Evolutionary conservation across 2,888 invertebrate species (phyloP), one percentile per base, ranked within the genome.

Genomic region (Eledone cirrhosa): DNA sequence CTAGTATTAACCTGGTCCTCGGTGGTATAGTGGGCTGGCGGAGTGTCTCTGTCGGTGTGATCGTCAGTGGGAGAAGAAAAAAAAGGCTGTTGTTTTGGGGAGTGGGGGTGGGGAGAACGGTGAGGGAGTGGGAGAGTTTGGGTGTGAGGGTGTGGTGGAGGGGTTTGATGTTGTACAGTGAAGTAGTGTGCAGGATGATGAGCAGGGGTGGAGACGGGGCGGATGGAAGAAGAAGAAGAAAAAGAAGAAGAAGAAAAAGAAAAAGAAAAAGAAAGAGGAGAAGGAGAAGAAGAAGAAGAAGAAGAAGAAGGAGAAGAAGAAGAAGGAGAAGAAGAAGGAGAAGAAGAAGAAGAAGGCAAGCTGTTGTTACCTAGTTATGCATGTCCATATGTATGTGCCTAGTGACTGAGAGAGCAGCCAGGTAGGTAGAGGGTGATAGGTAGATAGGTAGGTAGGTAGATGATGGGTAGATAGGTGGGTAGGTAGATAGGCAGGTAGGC

Each of bases 151-250:
- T n/a, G 33, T 24, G 75, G 22, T 41, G 22, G n/a, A 22, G 76
- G 16, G 79, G 33, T 59, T 22, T 31, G 16, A 59, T 63, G 59
- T 27, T 48, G 24, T 47, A 31, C 63, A 31, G 69, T 47, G 79
- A 53, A 5, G 4, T 19, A n/a, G 5, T 2, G 53, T 22, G 53
- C n/a, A 5, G n/a, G 24, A 27, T 69, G 69, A 69, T 19, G 5
- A 27, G 31, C 16, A 5, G 69, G 24, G 69, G 24, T n/a, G 69
- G 24, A 24, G 27, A 69, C 22, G 16, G 69, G 24, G 27, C 16
- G 27, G 27, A 2, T n/a, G 1, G 2, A 24, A 31, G 69, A 5
- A 69, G 69, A 5, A 69, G 31, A 31, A 31, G 27, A 31, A 31
- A 24, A 31, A 69, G 31, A 31, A 69, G 27, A 31, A 31, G 31